Evolutionary conservation across 2,888 invertebrate genomes (phyloP).

Genomic region (Athrips mouffetella): DNA sequence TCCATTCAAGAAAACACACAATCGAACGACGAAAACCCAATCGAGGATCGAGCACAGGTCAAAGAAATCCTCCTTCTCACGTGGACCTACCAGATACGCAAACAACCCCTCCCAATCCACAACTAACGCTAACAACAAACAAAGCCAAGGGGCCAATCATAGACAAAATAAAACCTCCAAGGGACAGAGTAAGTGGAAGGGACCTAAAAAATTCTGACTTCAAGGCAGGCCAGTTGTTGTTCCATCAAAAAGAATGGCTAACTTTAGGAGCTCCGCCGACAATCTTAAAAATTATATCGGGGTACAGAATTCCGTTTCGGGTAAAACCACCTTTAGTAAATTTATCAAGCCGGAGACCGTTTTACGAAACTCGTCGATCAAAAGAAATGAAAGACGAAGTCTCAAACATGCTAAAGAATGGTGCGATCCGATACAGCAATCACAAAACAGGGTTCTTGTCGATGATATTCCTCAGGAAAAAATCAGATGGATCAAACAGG

Average conservation of each 20-base stretch:
- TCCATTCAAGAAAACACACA: neutral
- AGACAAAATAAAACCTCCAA: neutral
- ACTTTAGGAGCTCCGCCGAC: conserved; percentile 8
- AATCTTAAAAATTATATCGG: conserved; percentile 16
- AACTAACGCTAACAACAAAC: neutral
- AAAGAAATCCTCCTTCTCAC: neutral
- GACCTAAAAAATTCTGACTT: neutral
- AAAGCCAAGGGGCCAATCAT: neutral
- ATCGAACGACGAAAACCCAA: neutral
- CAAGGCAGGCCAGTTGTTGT: conserved; percentile 8
- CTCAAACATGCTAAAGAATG: neutral
- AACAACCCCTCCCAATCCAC: neutral
- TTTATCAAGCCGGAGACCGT: neutral
- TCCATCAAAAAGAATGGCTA: neutral
- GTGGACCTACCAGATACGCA: neutral
- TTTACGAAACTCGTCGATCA: neutral
- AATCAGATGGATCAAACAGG: conserved; percentile 17
- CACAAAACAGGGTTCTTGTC: conserved; percentile 8
- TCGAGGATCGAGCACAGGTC: neutral
- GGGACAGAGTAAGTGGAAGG: neutral
- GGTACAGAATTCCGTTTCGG: conserved; percentile 21
- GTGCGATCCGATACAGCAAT: neutral
- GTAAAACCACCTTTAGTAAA: conserved; percentile 6
- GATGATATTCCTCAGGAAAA: conserved; percentile 20
- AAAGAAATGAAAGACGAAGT: conserved; percentile 7